A percentile compares a stretch with the other conserved stretches of the same genome.
These are phyloP conservation scores for Neolamprologus hecqui DNA, from an alignment of 2,113 vertebrate species.

Conservation along the genomic window DNA sequence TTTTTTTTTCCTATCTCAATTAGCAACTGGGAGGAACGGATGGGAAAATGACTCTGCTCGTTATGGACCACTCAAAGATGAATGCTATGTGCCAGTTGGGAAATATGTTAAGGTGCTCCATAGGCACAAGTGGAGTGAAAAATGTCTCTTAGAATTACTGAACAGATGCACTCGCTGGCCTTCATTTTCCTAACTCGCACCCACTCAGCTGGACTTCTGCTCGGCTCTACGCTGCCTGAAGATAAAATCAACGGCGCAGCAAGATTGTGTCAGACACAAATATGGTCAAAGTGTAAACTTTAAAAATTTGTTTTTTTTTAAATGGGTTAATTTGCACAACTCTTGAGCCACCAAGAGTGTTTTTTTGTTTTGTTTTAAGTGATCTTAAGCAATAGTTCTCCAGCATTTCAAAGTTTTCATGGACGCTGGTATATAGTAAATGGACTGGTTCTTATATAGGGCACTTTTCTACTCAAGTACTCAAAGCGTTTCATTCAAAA, in stretches of 20 bases:
- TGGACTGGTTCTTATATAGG: neutral
- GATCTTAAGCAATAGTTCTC: neutral
- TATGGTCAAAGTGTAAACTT: neutral
- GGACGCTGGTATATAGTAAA: neutral
- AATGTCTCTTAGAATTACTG: neutral
- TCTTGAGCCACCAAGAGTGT: neutral
- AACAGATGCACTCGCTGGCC: constrained; percentile 9
- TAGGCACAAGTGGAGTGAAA: neutral
- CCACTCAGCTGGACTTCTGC: constrained; percentile 9
- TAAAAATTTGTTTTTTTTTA: neutral
- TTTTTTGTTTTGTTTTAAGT: fast-evolving
- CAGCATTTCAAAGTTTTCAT: neutral
- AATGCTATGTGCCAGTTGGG: neutral
- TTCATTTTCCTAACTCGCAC: neutral
- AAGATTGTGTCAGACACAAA: neutral
- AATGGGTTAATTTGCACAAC: neutral
- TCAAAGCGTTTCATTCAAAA: neutral
- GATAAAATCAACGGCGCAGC: neutral
- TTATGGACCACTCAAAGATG: constrained; percentile 19
- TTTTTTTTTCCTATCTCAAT: constrained; percentile 25
- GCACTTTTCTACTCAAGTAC: neutral
- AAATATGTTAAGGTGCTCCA: neutral
- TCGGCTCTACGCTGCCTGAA: neutral
- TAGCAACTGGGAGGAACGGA: constrained; percentile 27
- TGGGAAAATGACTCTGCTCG: neutral